Base-by-base conservation (phyloP, 2,113 vertebrate species). In the Genyomyrus donnyi region DNA sequence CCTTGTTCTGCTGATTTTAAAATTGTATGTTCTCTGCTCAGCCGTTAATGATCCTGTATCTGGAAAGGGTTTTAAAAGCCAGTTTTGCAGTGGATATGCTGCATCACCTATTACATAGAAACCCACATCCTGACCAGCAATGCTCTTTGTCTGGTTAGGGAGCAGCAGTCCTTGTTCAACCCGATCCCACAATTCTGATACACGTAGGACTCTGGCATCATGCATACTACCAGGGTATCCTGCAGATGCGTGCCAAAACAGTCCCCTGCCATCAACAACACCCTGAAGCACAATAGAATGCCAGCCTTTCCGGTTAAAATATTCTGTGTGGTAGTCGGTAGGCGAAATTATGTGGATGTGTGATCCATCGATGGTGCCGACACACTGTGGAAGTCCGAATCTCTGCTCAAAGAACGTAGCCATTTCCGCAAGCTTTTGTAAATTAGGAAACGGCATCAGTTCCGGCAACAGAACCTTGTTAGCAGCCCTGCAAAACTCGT, bases 61-160 rank as follows among this genome's bases (percentile, higher is more conserved):
- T 42, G 21, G 15, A 4, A 86, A 90, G 52, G 90, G 91, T 90
- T 53, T 53, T 53, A 53, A 4, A 6, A 92, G 83, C 89, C 88
- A 90, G 84, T 39, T 92, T 48, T 85, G 10, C 10, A 89, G 84
- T 21, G 88, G 90, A 89, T 90, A 89, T 45, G 88, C 88, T 74
- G 58, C 24, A 52, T 91, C 90, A 15, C 89, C 89, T 27, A 92
- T n/a, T 17, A 90, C 56, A 62, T 91, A 92, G 39, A 52, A 90
- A 24, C 89, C 89, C 42, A 50, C 24, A 46, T 88, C 85, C 62
- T 80, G 77, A n/a, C 91, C 89, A 84, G 66, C 70, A 46, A 91
- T 90, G 85, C 89, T 88, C 85, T 84, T 89, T 13, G 52, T 85
- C 4, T 49, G 17, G 77, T 48, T 39, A 0, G 2, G 39, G 39